phyloP scores from a whole-genome alignment of 2,113 vertebrate species.

The Chlamydotis undulata region DNA sequence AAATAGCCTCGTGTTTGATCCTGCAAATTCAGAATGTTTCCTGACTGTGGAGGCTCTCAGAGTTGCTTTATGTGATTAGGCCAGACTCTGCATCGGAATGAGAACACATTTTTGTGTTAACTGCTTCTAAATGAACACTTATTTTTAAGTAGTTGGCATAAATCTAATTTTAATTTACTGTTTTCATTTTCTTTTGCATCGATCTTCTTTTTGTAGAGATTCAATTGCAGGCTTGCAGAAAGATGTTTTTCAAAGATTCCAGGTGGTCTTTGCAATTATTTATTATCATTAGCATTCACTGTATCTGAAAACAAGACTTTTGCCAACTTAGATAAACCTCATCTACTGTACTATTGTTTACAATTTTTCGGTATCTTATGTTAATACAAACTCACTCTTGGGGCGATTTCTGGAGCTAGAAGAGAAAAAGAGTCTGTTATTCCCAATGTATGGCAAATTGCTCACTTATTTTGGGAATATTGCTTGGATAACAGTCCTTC shows the following conservation, averaged over 20 bases:
- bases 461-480: neutral
- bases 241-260: conserved; percentile 38
- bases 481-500: neutral
- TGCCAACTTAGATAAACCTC: conserved; percentile 49
- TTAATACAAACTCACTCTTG: conserved; percentile 4
- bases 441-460: neutral
- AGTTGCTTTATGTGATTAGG: conserved; percentile 6
- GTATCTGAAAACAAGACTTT: conserved; percentile 51
- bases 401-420: neutral
- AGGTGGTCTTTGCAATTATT: conserved; percentile 64
- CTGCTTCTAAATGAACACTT: conserved; percentile 60
- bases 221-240: conserved; percentile 47
- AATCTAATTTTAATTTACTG: conserved; percentile 57
- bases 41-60: neutral
- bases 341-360: conserved; percentile 29
- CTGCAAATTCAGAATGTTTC: neutral
- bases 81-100: conserved; percentile 13
- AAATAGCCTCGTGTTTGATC: neutral
- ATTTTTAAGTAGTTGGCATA: conserved; percentile 56
- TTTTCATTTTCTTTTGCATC: conserved; percentile 55
- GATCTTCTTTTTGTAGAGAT: conserved; percentile 32
- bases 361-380: neutral
- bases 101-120: conserved; percentile 47
- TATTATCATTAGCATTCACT: conserved; percentile 50
- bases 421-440: neutral